Base-by-base conservation (phyloP, 2,113 vertebrate species). In the Silurus asotus region DNA sequence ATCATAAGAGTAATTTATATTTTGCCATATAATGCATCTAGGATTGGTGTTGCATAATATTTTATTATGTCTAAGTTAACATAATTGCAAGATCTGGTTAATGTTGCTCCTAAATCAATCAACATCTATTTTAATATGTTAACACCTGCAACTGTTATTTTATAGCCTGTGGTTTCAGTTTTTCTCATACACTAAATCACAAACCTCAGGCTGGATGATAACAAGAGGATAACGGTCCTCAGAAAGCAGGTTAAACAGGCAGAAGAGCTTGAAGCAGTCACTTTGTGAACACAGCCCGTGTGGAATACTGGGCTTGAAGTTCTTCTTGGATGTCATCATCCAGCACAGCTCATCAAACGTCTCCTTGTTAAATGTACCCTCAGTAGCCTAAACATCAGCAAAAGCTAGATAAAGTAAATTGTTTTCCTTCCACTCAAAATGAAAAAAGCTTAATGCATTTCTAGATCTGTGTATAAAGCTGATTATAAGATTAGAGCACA, bases 311-410 rank as follows among this genome's bases (percentile, higher is more conserved):
- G 87, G 86, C 23, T 86, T 92, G 79, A 90, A 93, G 91, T 96
- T 96, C 90, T 96, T 96, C 91, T 95, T 95, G 77, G 92, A 93
- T 11, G 94, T 94, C 94, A 96, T 93, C 91, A 92, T 95, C 95
- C 95, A 96, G 93, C 95, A 96, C 89, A 96, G 89, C 78, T 95
- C 94, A 28, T 96, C 94, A 76, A 96, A 95, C 58, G 88, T 94
- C 90, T 96, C 95, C 89, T 95, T 96, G 88, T 94, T 93, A 74
- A 95, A 96, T 78, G 92, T 94, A 13, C 95, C 95, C 55, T 94
- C 93, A 86, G 93, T 93, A 69, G 94, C 95, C 95, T 96, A 86
- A 25, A 76, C 8, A 86, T 76, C 5, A 83, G 23, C 62, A 51
- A 51, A 55, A 87, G 28, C n/a, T n/a, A 83, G 9, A 37, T 19